These are phyloP conservation scores for Trochalopteron elliotii DNA, from an alignment of 2,113 vertebrate species.

Conservation along the genomic window DNA sequence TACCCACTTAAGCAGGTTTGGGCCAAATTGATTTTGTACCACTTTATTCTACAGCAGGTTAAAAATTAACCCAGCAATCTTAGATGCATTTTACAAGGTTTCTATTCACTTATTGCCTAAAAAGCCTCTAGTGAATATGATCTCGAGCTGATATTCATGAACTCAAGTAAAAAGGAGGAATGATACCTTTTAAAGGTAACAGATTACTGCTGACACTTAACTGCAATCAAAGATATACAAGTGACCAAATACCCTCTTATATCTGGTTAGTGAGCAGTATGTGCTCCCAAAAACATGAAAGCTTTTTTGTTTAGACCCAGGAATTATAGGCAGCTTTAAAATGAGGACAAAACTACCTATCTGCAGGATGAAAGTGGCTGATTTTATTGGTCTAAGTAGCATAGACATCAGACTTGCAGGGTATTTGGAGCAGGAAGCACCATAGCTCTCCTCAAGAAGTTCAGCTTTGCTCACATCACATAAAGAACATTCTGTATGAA, in stretches of 20 bases:
- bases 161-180: neutral
- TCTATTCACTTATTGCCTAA: neutral
- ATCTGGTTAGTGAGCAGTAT: neutral
- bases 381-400: neutral
- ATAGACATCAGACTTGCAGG: neutral
- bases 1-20: constrained; percentile 45
- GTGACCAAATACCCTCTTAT: neutral
- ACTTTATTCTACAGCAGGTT: constrained; percentile 38
- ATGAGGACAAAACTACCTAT: neutral
- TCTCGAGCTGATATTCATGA: neutral
- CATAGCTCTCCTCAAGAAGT: neutral
- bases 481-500: neutral
- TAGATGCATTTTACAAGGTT: constrained; percentile 9
- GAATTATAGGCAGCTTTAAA: neutral
- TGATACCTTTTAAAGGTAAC: neutral
- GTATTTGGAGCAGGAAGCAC: neutral
- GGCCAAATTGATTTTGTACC: constrained; percentile 54
- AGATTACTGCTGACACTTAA: neutral
- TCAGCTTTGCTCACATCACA: neutral
- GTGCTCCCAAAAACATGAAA: neutral
- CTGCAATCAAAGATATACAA: neutral
- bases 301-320: neutral
- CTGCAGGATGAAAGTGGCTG: neutral
- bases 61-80: constrained; percentile 45
- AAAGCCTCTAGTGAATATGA: neutral